A percentile compares a stretch with the other conserved stretches of the same genome.
phyloP scores from a whole-genome alignment of 2,888 invertebrate species.

The Euphydryas editha region DNA sequence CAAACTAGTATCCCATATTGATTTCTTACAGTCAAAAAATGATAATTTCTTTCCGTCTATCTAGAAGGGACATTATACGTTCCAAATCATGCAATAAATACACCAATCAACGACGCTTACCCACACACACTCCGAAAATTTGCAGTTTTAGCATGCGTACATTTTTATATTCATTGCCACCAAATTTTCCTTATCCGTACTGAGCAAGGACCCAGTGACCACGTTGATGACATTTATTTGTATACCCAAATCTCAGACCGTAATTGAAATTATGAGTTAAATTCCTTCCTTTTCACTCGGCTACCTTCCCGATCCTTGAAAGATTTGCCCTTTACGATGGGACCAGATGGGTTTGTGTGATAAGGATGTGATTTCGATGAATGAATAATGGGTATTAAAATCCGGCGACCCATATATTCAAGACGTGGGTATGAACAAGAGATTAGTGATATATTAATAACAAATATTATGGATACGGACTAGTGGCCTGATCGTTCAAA shows the following conservation, averaged over 20 bases:
- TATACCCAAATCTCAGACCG: constrained; percentile 23
- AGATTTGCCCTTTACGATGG: constrained; percentile 42
- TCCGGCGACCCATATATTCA: constrained; percentile 7
- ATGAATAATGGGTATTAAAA: constrained; percentile 43
- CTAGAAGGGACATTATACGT: no score
- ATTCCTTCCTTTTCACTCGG: constrained; percentile 32
- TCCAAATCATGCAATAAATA: no score
- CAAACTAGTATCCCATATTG: no score
- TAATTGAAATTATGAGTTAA: constrained; percentile 39
- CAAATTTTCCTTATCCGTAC: not conserved
- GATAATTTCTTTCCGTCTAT: no score
- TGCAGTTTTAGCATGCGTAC: no score
- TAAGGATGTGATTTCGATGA: constrained; percentile 44
- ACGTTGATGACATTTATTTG: constrained; percentile 18
- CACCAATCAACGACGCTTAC: no score
- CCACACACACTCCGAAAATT: no score
- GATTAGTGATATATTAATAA: constrained; percentile 1
- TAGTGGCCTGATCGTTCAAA: not conserved
- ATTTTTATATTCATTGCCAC: no score
- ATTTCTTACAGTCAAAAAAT: no score
- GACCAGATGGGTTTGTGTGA: constrained; percentile 43
- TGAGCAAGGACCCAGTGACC: not conserved
- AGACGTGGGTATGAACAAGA: not conserved
- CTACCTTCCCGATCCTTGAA: constrained; percentile 38
- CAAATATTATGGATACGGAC: not conserved